phyloP scores from a whole-genome alignment of 1,140 invertebrate genomes.

The Apis mellifera region Amel_HAv3.1 CM009935.2:4714001-4714500 shows the following conservation, averaged over 20 bases:
- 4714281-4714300: conserved; percentile 22
- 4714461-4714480: conserved; percentile 80
- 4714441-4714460: conserved; percentile 17
- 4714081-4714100: conserved; percentile 28
- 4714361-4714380: conserved; percentile 10
- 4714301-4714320: conserved; percentile 40
- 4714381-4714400: not conserved
- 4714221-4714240: conserved; percentile 22
- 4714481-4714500: conserved; percentile 79
- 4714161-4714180: not conserved
- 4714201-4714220: conserved; percentile 7
- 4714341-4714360: not conserved
- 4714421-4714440: conserved; percentile 5
- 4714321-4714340: not conserved
- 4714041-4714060: conserved; percentile 30
- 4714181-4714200: no score
- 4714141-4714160: conserved; percentile 8
- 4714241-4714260: conserved; percentile 6
- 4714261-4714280: conserved; percentile 12
- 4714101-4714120: conserved; percentile 1
- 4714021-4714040: conserved; percentile 25
- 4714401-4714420: conserved; percentile 1
- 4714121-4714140: conserved; percentile 42
- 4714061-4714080: not conserved
- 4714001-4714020: not conserved